Evolutionary conservation across 2,888 invertebrate genomes (phyloP), one percentile per base, ranked within the genome.

Genomic region (Macrophya annulata): DNA sequence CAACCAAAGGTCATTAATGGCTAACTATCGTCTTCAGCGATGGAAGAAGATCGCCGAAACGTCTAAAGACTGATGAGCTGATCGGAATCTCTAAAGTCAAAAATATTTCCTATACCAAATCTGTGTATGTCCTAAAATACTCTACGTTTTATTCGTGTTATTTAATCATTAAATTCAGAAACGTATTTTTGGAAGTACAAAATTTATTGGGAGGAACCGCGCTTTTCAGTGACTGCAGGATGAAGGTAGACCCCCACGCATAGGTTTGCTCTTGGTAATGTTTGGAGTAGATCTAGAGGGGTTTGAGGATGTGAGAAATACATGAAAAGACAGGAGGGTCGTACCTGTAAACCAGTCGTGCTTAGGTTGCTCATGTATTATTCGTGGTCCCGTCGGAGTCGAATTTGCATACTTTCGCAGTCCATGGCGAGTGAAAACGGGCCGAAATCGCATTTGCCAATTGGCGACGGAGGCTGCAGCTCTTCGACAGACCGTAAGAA

Each of bases 371-470:
- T 88, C 87, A 86, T 88, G 87, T 87, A 86, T 87, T 87, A 87
- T 88, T 87, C 87, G 81, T 77, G 55, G 82, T 85, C 86, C 86
- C 55, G 87, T 86, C 86, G 85, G 84, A 83, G 59, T 82, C 85
- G 72, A 85, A 88, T 88, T 87, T 87, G 87, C 87, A 88, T 87
- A 87, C 85, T 88, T 88, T 86, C 84, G 71, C 86, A 86, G 87
- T 87, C 85, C 87, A 88, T 87, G 86, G 86, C 86, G 85, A 87
- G 86, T 87, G 87, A 87, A 88, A 88, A 87, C 87, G 86, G 79
- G 74, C 59, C 84, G 86, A 86, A 84, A 86, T 86, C 86, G 85
- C 85, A 86, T 85, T 87, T 84, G 85, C 85, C 86, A 87, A 87
- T 87, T 65, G 68, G 71, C 37, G 83, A 68, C 83, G 82, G 48